These are phyloP conservation scores for Cynaeus angustus DNA, from an alignment of 2,888 invertebrate species.

Conservation along the genomic window DNA sequence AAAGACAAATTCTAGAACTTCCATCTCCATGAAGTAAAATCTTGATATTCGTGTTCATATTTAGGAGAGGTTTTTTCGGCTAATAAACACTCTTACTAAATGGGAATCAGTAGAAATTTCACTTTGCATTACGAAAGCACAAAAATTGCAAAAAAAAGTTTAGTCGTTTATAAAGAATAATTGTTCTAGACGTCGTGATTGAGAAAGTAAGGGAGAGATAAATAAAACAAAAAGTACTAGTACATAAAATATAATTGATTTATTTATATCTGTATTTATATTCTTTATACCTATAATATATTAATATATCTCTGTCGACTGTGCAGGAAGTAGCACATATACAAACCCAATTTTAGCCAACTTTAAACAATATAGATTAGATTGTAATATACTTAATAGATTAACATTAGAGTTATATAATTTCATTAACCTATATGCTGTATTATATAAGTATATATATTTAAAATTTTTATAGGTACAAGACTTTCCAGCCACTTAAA, in stretches of 20 bases:
- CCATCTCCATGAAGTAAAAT: too few relatives aligned
- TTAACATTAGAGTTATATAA: constrained; percentile 67
- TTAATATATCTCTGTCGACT: constrained; percentile 63
- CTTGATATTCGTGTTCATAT: too few relatives aligned
- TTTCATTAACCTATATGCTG: constrained; percentile 63
- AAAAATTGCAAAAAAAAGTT: too few relatives aligned
- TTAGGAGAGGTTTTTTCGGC: too few relatives aligned
- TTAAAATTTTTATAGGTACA: constrained; percentile 64
- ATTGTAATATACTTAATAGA: constrained; percentile 66
- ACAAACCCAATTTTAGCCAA: constrained; percentile 64
- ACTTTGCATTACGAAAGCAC: too few relatives aligned
- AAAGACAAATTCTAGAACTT: too few relatives aligned
- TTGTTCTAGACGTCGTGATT: too few relatives aligned
- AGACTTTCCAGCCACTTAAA: constrained; percentile 67
- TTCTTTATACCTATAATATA: constrained; percentile 58
- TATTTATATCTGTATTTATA: constrained; percentile 66
- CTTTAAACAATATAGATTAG: constrained; percentile 65
- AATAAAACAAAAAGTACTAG: constrained; percentile 61
- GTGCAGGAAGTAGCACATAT: constrained; percentile 61
- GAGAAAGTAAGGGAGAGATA: constrained; percentile 11
- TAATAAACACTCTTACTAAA: too few relatives aligned
- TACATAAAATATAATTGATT: constrained; percentile 72
- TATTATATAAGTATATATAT: constrained; percentile 52
- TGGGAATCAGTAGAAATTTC: too few relatives aligned
- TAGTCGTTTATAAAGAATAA: too few relatives aligned